Evolutionary conservation across 2,888 invertebrate genomes (phyloP).

Genomic region (Pomacea canaliculata): DNA sequence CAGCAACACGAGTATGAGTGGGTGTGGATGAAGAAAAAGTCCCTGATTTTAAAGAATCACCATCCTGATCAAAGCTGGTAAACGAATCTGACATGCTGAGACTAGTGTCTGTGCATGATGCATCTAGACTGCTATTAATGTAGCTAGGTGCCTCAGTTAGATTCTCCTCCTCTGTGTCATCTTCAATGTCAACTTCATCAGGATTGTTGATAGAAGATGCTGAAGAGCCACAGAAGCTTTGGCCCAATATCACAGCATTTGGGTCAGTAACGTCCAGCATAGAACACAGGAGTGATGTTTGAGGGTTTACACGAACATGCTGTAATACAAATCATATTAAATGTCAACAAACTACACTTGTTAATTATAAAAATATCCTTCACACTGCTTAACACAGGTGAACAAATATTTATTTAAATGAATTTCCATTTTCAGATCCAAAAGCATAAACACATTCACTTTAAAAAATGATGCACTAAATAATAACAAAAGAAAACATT

Average conservation of each 20-base stretch:
- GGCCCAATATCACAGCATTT: slow-evolving; percentile 60
- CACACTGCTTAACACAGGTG: no score
- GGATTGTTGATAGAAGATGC: slow-evolving; percentile 12
- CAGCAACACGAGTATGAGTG: slow-evolving; percentile 10
- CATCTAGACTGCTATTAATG: slow-evolving; percentile 33
- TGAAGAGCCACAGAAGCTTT: slow-evolving; percentile 20
- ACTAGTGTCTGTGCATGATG: slow-evolving; percentile 23
- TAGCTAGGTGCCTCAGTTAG: slow-evolving; percentile 26
- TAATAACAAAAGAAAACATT: no score
- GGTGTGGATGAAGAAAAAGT: neutral
- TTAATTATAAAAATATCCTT: no score
- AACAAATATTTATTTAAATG: no score
- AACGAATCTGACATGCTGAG: slow-evolving; percentile 8
- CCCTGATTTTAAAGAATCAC: neutral
- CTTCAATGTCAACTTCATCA: neutral
- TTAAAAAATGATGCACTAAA: no score
- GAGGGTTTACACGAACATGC: slow-evolving; percentile 69
- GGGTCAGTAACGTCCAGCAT: slow-evolving; percentile 84
- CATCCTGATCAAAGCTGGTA: neutral
- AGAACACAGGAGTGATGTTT: slow-evolving; percentile 72
- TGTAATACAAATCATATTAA: neutral
- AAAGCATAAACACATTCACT: no score
- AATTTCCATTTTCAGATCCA: no score
- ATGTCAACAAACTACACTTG: no score
- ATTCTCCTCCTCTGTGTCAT: slow-evolving; percentile 8